Base-by-base conservation (phyloP, 2,888 invertebrate species). In the Patella ulyssiponensis region DNA sequence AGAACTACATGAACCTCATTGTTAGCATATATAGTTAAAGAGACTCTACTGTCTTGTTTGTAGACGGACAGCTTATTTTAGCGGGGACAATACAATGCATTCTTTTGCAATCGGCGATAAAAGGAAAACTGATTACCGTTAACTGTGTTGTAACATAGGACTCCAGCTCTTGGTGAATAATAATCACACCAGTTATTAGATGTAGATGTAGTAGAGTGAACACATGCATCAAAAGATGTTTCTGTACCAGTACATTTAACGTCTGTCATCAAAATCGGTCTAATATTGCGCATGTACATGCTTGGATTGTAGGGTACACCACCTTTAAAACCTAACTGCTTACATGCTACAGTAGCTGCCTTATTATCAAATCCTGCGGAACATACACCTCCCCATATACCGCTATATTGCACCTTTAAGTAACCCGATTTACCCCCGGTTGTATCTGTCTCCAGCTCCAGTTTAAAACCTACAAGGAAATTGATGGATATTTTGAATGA, bases 141-240 rank as follows among this genome's bases (percentile, higher is more conserved):
- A 88, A 87, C 85, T 80, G 83, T 81, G 52, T 82, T 86, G 78
- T 86, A 88, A 76, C 90, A 90, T 17, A 90, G 80, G 0, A 87
- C 87, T 0, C 89, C 89, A n/a, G 88, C 90, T 53, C 88, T 84
- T 9, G 84, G 76, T 20, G 81, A 79, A 44, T 82, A 75, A 74
- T 84, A 87, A 52, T 71, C 75, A 76, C 90, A 90, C 14, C 83
- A 80, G 9, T 79, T 64, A 4, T 74, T 71, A 69, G 82, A 79
- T 9, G 79, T 82, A 76, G 81, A 82, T 51, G 74, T 75, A 12
- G 75, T 44, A 33, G 54, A 20, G 73, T 78, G 75, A 7, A 27
- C 33, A 64, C 86, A 86, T 17, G 80, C 56, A 2, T 72, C 15
- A 54, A 86, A 74, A 17, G 82, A 80, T 2, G 27, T 58, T 71